Percentiles rank a stretch among this genome's conserved stretches.
These are phyloP conservation scores for Coelopa frigida DNA, from an alignment of 1,140 invertebrate genomes.

Conservation along the genomic window DNA sequence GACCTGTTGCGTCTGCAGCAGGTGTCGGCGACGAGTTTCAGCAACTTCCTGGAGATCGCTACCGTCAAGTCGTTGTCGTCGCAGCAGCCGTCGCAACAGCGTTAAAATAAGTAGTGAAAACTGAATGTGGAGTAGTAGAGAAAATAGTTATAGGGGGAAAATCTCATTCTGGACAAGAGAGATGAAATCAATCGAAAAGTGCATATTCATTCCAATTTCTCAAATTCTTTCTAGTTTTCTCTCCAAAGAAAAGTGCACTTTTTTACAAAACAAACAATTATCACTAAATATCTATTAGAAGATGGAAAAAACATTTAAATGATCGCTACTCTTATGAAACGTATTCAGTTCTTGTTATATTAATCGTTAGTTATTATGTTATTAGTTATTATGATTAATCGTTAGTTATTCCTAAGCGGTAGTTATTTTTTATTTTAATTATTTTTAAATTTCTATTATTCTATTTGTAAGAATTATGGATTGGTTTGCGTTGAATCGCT, in stretches of 20 bases:
- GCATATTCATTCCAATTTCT: no score
- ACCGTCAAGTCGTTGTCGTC: not conserved
- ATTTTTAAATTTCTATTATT: not conserved
- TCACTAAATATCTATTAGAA: not conserved
- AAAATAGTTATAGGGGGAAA: not conserved
- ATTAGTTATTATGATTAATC: no score
- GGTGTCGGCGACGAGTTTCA: slow-evolving; percentile 4
- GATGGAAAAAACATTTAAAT: not conserved
- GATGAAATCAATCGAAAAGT: no score
- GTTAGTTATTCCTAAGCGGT: not conserved
- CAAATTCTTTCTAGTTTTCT: no score
- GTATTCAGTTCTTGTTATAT: no score
- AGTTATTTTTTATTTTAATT: not conserved
- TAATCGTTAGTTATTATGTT: no score
- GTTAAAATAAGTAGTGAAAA: not conserved
- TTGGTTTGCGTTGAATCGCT: not conserved
- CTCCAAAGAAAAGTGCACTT: no score
- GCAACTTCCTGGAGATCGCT: no score
- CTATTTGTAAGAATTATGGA: not conserved
- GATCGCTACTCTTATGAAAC: no score
- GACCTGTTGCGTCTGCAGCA: slow-evolving; percentile 32
- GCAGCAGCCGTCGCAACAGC: slow-evolving; percentile 7
- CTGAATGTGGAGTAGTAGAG: not conserved
- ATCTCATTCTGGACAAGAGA: no score
- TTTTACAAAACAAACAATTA: not conserved